Evolutionary conservation across 2,113 vertebrate genomes (phyloP).

Genomic region (Uria aalge): DNA sequence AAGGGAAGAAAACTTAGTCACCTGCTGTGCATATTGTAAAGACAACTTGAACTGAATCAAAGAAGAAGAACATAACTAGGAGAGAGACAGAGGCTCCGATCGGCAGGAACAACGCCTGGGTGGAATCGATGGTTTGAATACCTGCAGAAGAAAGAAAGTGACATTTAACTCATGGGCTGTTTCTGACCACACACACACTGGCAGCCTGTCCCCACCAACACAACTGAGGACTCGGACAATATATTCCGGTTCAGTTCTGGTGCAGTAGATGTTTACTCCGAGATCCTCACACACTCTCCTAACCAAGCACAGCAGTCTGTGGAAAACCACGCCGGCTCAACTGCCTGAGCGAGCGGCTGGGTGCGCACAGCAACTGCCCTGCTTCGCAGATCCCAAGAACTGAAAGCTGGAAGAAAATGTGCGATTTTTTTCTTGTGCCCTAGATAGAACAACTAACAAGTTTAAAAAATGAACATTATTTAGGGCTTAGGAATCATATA

Average conservation of each 20-base stretch:
- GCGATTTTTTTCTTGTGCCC: not conserved
- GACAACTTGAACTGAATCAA: slow-evolving; percentile 98
- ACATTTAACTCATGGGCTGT: not conserved
- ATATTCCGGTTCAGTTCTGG: not conserved
- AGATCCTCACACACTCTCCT: fast-evolving
- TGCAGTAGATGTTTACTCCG: fast-evolving
- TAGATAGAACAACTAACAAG: fast-evolving
- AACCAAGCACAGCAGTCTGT: not conserved
- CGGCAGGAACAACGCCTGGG: slow-evolving; percentile 96
- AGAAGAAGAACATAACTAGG: slow-evolving; percentile 99
- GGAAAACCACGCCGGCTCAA: not conserved
- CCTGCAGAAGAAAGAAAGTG: slow-evolving; percentile 73
- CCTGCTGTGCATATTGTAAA: slow-evolving; percentile 99
- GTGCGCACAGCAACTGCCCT: not conserved
- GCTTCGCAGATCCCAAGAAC: not conserved
- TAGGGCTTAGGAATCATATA: not conserved
- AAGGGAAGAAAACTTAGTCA: slow-evolving; percentile 59
- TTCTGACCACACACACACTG: not conserved
- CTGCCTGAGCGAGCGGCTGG: fast-evolving
- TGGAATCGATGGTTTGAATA: slow-evolving; percentile 99
- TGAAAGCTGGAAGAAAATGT: not conserved
- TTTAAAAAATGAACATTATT: not conserved
- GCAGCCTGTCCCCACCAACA: not conserved
- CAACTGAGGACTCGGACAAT: not conserved
- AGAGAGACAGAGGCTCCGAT: slow-evolving; percentile 98